Conservation (phyloP, 2,888 invertebrate species). For the Dolichopus griseipennis region DNA sequence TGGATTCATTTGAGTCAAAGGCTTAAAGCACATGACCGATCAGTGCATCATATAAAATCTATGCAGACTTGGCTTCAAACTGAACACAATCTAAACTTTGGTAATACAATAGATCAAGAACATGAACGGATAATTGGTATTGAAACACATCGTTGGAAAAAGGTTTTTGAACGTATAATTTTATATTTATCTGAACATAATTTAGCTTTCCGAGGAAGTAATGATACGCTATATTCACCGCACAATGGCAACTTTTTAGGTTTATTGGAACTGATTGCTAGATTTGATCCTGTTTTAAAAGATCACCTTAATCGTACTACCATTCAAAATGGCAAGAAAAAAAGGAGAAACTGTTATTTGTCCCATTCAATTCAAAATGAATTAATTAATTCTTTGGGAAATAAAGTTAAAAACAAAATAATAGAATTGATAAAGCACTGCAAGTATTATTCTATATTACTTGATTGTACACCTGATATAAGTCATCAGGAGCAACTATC, state of each 20-base stretch:
- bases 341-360: slow-evolving; percentile 7
- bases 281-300: slow-evolving; percentile 14
- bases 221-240: slow-evolving; percentile 8
- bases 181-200: slow-evolving; percentile 15
- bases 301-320: slow-evolving; percentile 11
- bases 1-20: slow-evolving; percentile 7
- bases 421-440: slow-evolving; percentile 9
- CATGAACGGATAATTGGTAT: slow-evolving; percentile 4
- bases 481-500: neutral
- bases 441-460: slow-evolving; percentile 13
- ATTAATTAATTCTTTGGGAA: slow-evolving; percentile 11
- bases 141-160: slow-evolving; percentile 2
- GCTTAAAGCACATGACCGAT: neutral
- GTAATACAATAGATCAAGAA: slow-evolving; percentile 7
- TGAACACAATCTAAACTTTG: slow-evolving; percentile 5
- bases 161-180: slow-evolving; percentile 12
- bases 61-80: slow-evolving; percentile 6
- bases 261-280: slow-evolving; percentile 12
- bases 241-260: slow-evolving; percentile 14
- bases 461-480: too few relatives aligned
- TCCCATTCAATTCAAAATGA: slow-evolving; percentile 9
- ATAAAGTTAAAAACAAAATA: slow-evolving; percentile 9
- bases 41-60: slow-evolving; percentile 8
- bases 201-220: slow-evolving; percentile 12
- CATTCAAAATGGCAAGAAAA: slow-evolving; percentile 8